A percentile compares a stretch with the other conserved stretches of the same genome.
Evolutionary conservation across 2,113 vertebrate genomes (phyloP).

Genomic region (Gasterosteus aculeatus): DNA sequence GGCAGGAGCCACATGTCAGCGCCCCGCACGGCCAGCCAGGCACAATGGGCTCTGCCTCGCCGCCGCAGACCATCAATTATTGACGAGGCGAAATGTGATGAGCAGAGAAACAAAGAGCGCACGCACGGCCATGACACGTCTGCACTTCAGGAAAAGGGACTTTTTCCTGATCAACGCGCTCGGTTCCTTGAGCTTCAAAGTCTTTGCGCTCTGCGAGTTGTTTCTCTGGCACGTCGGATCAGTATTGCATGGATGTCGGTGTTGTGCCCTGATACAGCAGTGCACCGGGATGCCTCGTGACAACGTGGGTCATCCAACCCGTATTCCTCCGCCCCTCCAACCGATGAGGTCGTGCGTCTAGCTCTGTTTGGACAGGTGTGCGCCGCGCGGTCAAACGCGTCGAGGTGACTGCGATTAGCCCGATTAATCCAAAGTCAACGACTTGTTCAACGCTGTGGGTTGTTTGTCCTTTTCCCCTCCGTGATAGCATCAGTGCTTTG

Average conservation of each 20-base stretch:
- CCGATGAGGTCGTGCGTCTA: not conserved
- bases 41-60: constrained; percentile 65
- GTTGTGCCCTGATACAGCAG: not conserved
- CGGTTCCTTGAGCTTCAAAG: not conserved
- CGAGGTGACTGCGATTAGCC: constrained; percentile 31
- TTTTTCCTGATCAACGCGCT: not conserved
- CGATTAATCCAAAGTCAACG: constrained; percentile 57
- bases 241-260: not conserved
- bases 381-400: constrained; percentile 11
- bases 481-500: constrained; percentile 42
- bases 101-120: constrained; percentile 60
- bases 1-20: constrained; percentile 68
- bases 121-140: constrained; percentile 28
- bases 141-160: not conserved
- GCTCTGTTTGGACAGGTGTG: constrained; percentile 46
- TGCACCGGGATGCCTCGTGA: not conserved
- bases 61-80: constrained; percentile 73
- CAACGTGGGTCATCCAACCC: not conserved
- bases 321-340: not conserved
- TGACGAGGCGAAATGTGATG: constrained; percentile 72
- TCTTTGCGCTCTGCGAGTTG: not conserved
- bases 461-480: constrained; percentile 38
- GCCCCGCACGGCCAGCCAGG: constrained; percentile 33
- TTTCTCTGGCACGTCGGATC: not conserved
- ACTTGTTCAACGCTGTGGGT: constrained; percentile 8